Evolutionary conservation across 2,797 vertebrate genomes (phyloP).

Genomic region (Acanthornis magna): DNA sequence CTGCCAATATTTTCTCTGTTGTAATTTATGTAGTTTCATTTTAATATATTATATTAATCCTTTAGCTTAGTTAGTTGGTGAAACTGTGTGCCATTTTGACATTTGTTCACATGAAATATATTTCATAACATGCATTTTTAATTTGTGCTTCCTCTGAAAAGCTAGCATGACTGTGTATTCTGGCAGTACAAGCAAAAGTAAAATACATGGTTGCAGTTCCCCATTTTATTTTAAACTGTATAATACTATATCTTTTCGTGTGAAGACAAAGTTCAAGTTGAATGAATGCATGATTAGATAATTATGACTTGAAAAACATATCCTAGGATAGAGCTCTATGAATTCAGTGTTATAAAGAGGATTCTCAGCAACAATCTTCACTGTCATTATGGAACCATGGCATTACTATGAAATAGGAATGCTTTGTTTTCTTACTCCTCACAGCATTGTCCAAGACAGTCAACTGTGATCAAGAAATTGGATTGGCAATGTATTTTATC

Average conservation of each 20-base stretch:
- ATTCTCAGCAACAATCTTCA: not conserved
- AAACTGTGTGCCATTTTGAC: constrained; percentile 1
- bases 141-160: constrained; percentile 28
- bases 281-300: constrained; percentile 39
- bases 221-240: not conserved
- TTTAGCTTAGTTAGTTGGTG: not conserved
- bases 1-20: not conserved
- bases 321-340: not conserved
- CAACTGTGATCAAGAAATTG: constrained; percentile 4
- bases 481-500: not conserved
- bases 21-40: not conserved
- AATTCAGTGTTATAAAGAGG: not conserved
- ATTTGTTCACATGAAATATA: not conserved
- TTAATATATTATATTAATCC: not conserved
- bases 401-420: not conserved
- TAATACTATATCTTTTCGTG: not conserved
- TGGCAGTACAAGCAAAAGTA: not conserved
- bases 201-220: constrained; percentile 1
- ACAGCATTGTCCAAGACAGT: not conserved
- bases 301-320: constrained; percentile 1
- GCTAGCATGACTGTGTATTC: not conserved
- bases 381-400: not conserved
- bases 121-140: constrained; percentile 7
- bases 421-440: constrained; percentile 13
- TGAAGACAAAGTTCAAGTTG: constrained; percentile 14